Base-by-base conservation (phyloP, 2,888 invertebrate species). In the Eupeodes luniger region DNA sequence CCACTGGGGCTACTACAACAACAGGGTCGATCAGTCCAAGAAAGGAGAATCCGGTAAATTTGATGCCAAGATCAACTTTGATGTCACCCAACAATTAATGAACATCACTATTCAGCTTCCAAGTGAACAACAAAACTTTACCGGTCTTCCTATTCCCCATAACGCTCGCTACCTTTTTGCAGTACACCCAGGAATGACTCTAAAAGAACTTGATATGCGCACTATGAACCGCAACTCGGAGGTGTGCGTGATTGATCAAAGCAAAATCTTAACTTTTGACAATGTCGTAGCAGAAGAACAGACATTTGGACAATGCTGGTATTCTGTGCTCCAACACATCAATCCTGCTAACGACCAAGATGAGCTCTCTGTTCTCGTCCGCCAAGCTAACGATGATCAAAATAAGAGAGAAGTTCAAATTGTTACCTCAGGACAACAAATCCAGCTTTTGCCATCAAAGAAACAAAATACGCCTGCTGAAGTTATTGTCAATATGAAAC, bases 251-350 rank as follows among this genome's bases (percentile, higher is more conserved):
- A 92, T 96, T 59, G 96, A 96, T 89, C 93, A 94, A 47, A 94
- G 93, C 70, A 93, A 93, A 74, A 94, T 95, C 69, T 94, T 93
- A 89, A 96, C 96, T 2, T 96, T 96, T 93, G 96, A 96, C 93
- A 95, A 95, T 91, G 94, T 94, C 59, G 94, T 94, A 49, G 96
- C 95, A 92, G 94, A 95, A 12, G n/a, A 87, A 4, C 94, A 95
- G 90, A 92, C 94, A 47, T 90, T 94, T 91, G 93, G 94, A 91
- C 90, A 94, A 10, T 94, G 95, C 49, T 96, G 96, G 96, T 95
- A 96, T 90, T 95, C 96, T 0, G 94, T 95, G 82, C 92, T 96
- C 92, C 94, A 95, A 53, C 94, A 95, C 86, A 93, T 94, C 47
- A 91, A 91, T 61, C 90, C 92, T 78, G 85, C 92, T 76, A 91